Conservation (phyloP, 2,113 vertebrate species). For the Mastomys coucha region DNA sequence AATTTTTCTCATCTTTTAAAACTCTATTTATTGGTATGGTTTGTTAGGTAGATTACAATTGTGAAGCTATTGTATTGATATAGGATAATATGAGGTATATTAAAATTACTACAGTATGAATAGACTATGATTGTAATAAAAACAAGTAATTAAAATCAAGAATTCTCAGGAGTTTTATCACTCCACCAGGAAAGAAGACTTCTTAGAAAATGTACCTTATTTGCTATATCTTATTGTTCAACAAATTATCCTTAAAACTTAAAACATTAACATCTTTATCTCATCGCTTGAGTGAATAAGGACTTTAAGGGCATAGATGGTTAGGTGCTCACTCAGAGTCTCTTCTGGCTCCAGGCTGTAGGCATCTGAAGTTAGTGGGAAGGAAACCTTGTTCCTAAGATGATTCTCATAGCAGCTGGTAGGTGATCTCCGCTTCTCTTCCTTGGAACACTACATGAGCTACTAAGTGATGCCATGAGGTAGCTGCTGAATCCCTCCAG, state of each 20-base stretch:
- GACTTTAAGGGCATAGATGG: neutral
- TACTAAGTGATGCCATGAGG: neutral
- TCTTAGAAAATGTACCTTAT: neutral
- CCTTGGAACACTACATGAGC: neutral
- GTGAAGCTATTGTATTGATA: neutral
- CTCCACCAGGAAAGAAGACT: neutral
- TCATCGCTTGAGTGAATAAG: neutral
- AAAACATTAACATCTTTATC: neutral
- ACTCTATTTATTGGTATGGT: neutral
- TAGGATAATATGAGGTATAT: constrained; percentile 6
- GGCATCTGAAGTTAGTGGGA: neutral
- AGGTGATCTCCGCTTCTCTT: neutral
- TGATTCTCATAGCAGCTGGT: neutral
- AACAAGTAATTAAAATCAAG: neutral
- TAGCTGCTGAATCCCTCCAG: neutral
- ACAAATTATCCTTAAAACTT: neutral
- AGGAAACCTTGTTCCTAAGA: neutral
- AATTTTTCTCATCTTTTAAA: constrained; percentile 16
- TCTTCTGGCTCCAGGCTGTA: neutral
- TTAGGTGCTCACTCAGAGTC: neutral
- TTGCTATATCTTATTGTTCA: neutral
- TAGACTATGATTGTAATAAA: neutral
- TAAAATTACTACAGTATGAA: neutral
- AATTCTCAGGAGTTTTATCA: neutral
- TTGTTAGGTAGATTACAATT: neutral